Evolutionary conservation across 2,113 vertebrate species (phyloP).

Genomic region (Garra rufa): DNA sequence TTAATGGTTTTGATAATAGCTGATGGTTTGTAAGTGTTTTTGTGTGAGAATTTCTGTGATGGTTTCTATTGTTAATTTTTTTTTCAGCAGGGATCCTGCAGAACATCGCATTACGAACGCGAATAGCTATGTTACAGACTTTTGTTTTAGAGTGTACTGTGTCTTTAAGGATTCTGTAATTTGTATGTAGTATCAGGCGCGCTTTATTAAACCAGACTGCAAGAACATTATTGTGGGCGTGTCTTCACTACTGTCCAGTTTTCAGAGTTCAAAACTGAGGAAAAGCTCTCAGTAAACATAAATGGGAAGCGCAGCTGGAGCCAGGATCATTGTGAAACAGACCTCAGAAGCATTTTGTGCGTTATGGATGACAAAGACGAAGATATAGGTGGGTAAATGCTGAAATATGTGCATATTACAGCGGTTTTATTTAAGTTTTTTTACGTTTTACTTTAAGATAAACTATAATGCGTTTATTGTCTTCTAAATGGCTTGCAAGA

Average conservation of each 20-base stretch:
- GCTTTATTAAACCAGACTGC: not conserved
- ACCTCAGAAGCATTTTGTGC: not conserved
- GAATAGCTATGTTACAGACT: too few species aligned
- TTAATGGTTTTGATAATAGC: too few species aligned
- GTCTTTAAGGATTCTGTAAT: not conserved
- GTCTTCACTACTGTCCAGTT: not conserved
- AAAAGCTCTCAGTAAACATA: not conserved
- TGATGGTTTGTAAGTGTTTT: too few species aligned
- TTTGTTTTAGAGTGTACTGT: not conserved
- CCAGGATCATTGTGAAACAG: not conserved
- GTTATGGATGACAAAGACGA: constrained; percentile 61
- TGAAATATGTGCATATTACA: not conserved
- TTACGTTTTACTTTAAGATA: not conserved
- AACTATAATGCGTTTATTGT: not conserved
- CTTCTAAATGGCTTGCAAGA: not conserved
- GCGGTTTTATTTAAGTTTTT: not conserved
- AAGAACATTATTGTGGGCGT: constrained; percentile 3
- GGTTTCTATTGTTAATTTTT: too few species aligned
- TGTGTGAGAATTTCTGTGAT: too few species aligned
- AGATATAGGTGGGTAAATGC: constrained; percentile 51
- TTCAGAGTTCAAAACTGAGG: not conserved
- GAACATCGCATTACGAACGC: too few species aligned
- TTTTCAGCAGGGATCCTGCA: too few species aligned
- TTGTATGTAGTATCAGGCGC: not conserved
- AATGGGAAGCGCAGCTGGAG: not conserved